A percentile compares a stretch with the other conserved stretches of the same genome.
These are phyloP conservation scores for Nothocercus nigrocapillus DNA, from an alignment of 2,113 vertebrate genomes.

Conservation along the genomic window DNA sequence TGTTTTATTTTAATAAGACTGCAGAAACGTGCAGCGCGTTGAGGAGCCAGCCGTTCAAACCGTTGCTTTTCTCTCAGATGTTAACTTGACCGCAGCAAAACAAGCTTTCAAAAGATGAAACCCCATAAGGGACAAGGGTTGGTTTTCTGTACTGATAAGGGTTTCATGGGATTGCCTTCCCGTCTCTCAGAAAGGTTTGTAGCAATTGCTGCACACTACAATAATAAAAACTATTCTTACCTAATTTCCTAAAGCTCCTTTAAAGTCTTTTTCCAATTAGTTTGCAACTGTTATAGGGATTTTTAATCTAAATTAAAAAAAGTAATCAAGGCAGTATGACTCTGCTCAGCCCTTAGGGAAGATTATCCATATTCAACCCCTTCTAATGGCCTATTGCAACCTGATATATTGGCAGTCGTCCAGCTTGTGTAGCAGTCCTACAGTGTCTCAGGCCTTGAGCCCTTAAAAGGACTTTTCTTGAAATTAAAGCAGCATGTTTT, in stretches of 20 bases:
- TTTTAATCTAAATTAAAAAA: conserved; percentile 69
- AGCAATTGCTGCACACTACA: background rate
- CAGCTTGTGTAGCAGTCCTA: background rate
- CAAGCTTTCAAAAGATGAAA: conserved; percentile 14
- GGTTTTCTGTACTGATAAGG: background rate
- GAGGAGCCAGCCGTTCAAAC: background rate
- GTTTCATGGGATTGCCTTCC: conserved; percentile 3
- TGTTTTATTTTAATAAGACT: background rate
- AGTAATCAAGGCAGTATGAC: conserved; percentile 62
- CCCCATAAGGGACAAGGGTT: background rate
- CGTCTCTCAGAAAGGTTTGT: background rate
- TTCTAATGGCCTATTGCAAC: conserved; percentile 56
- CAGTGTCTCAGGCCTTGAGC: background rate
- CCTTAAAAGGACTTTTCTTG: background rate
- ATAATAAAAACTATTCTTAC: conserved; percentile 64
- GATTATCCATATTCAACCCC: conserved; percentile 54
- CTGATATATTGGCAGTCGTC: conserved; percentile 26
- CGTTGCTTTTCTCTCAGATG: background rate
- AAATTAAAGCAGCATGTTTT: background rate
- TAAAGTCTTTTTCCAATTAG: conserved; percentile 70
- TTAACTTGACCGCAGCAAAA: background rate
- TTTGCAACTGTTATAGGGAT: conserved; percentile 42
- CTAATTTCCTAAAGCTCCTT: conserved; percentile 62
- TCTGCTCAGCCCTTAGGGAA: conserved; percentile 57
- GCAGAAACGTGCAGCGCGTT: background rate